phyloP scores from a whole-genome alignment of 2,113 vertebrate species.

The Nothoprocta perdicaria region DNA sequence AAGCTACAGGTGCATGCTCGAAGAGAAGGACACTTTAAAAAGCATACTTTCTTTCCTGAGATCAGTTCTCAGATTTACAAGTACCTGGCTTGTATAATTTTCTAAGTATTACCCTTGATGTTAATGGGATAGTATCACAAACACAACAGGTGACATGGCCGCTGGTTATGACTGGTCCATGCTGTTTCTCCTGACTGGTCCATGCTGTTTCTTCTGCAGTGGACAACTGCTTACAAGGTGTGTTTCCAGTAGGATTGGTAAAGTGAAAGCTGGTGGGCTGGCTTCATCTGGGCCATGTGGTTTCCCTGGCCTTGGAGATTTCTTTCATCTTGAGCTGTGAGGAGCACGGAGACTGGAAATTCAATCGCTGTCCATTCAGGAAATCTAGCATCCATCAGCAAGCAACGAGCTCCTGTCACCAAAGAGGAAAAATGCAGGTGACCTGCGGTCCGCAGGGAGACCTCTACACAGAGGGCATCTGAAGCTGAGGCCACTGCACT shows the following conservation, averaged over 20 bases:
- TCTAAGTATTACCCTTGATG: background rate
- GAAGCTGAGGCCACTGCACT: background rate
- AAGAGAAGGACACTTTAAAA: background rate
- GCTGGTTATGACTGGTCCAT: background rate
- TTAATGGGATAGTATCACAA: background rate
- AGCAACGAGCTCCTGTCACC: background rate
- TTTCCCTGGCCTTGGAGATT: background rate
- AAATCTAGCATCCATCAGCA: background rate
- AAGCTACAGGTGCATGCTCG: background rate
- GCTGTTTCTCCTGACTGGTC: background rate
- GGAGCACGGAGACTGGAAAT: background rate
- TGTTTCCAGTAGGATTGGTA: background rate
- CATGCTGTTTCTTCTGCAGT: background rate
- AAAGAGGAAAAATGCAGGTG: background rate
- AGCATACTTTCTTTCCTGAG: background rate
- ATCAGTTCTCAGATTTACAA: background rate
- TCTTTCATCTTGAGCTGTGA: background rate
- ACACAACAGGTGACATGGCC: background rate
- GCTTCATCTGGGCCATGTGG: background rate
- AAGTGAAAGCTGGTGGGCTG: background rate
- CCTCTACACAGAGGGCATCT: background rate
- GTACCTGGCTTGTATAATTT: background rate
- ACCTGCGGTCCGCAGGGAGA: background rate
- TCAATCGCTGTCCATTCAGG: background rate
- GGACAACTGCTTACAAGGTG: background rate